Evolutionary conservation across 2,888 invertebrate species (phyloP).

Genomic region (Idaea aversata): DNA sequence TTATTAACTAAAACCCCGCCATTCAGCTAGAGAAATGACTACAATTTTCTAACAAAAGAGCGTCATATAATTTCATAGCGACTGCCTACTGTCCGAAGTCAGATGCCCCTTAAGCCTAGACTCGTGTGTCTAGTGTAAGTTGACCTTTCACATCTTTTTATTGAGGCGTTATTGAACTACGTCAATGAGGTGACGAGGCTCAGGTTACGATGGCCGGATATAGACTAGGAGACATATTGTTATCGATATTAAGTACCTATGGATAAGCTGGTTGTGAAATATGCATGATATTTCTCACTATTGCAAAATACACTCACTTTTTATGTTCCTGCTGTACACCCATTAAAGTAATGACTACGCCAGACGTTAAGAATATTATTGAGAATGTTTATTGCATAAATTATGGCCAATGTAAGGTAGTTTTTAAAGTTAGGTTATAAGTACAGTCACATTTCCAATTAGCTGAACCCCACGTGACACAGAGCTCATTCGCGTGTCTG

Average conservation of each 20-base stretch:
- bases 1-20: conserved; percentile 15
- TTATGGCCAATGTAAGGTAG: too few relatives aligned
- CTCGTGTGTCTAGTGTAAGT: conserved; percentile 28
- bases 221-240: conserved; percentile 11
- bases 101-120: conserved; percentile 29
- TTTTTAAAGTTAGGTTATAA: too few relatives aligned
- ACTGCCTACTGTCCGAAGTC: conserved; percentile 33
- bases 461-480: too few relatives aligned
- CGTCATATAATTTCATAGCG: conserved; percentile 42
- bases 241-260: conserved; percentile 5
- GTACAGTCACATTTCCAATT: too few relatives aligned
- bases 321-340: too few relatives aligned
- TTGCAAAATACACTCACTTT: conserved; percentile 5
- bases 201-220: conserved; percentile 13
- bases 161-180: conserved; percentile 8
- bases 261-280: not conserved
- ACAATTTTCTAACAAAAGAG: conserved; percentile 45
- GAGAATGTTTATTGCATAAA: too few relatives aligned
- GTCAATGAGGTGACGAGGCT: conserved; percentile 12
- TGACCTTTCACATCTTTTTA: conserved; percentile 25
- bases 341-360: too few relatives aligned
- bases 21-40: conserved; percentile 36
- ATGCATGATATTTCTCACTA: conserved; percentile 7
- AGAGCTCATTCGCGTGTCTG: too few relatives aligned
- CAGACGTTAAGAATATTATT: too few relatives aligned